These are phyloP conservation scores for Echiichthys vipera DNA, from an alignment of 2,797 vertebrate genomes.

Conservation along the genomic window DNA sequence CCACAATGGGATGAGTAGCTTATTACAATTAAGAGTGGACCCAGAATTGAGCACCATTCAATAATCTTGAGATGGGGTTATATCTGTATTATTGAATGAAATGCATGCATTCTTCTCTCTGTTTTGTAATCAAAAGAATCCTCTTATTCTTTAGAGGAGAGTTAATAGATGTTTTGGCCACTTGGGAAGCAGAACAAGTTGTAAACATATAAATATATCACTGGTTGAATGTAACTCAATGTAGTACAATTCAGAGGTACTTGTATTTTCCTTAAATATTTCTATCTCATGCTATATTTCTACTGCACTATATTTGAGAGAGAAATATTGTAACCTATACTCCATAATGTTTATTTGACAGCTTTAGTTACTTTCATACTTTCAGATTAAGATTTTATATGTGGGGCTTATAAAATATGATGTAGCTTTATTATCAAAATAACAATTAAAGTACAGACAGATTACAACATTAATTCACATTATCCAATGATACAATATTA, in stretches of 20 bases:
- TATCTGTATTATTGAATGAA: neutral
- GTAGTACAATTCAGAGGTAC: neutral
- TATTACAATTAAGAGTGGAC: neutral
- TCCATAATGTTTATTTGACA: neutral
- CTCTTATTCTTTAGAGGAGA: neutral
- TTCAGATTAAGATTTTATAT: neutral
- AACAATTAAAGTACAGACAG: no score
- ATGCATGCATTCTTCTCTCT: neutral
- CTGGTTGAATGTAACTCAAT: neutral
- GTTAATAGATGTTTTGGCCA: neutral
- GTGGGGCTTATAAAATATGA: neutral
- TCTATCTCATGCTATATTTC: neutral
- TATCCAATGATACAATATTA: neutral
- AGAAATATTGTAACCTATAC: neutral
- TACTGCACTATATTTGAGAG: neutral
- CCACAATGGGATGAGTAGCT: neutral
- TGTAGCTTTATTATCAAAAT: neutral
- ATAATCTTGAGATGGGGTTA: neutral
- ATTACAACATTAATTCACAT: neutral
- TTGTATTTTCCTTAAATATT: neutral
- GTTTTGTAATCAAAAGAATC: neutral
- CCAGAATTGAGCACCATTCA: neutral
- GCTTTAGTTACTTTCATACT: neutral
- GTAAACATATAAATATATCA: no score
- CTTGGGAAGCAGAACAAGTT: neutral